Evolutionary conservation across 2,888 invertebrate species (phyloP).

Genomic region (Acleris literana): DNA sequence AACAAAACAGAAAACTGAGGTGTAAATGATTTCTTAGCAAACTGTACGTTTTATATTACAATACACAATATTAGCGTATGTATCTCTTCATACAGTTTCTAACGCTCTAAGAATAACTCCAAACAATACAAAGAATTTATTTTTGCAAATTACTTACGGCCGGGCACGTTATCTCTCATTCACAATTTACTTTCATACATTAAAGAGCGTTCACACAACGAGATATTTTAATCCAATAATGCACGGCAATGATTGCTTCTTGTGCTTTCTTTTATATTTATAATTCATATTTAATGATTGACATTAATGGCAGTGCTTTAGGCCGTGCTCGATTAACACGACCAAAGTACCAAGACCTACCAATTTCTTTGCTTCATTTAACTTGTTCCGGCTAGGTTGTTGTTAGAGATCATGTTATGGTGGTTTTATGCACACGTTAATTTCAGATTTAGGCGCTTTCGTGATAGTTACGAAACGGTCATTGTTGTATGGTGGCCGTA

Average conservation of each 20-base stretch:
- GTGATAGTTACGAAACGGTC: slow-evolving; percentile 73
- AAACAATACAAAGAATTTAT: background rate
- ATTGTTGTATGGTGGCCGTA: slow-evolving; percentile 68
- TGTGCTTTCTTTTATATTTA: slow-evolving; percentile 80
- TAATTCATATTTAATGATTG: slow-evolving; percentile 83
- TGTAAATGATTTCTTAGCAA: too few relatives aligned
- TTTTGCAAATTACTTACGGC: slow-evolving; percentile 18
- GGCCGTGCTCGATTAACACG: slow-evolving; percentile 55
- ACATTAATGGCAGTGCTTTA: slow-evolving; percentile 79
- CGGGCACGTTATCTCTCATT: slow-evolving; percentile 10
- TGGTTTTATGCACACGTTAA: slow-evolving; percentile 75
- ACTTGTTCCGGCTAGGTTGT: slow-evolving; percentile 15
- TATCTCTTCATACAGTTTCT: too few relatives aligned
- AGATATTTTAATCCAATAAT: slow-evolving; percentile 78
- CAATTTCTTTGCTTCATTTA: slow-evolving; percentile 42
- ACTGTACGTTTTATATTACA: too few relatives aligned
- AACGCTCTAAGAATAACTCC: too few relatives aligned
- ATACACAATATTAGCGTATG: too few relatives aligned
- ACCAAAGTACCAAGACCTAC: slow-evolving; percentile 56
- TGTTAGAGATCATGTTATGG: slow-evolving; percentile 42
- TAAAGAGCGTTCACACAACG: slow-evolving; percentile 50
- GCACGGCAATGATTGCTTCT: slow-evolving; percentile 75
- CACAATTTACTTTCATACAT: slow-evolving; percentile 26
- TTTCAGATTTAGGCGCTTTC: slow-evolving; percentile 80
- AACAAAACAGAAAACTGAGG: too few relatives aligned